phyloP scores from a whole-genome alignment of 2,797 vertebrate genomes.

The Scleropages formosus region DNA sequence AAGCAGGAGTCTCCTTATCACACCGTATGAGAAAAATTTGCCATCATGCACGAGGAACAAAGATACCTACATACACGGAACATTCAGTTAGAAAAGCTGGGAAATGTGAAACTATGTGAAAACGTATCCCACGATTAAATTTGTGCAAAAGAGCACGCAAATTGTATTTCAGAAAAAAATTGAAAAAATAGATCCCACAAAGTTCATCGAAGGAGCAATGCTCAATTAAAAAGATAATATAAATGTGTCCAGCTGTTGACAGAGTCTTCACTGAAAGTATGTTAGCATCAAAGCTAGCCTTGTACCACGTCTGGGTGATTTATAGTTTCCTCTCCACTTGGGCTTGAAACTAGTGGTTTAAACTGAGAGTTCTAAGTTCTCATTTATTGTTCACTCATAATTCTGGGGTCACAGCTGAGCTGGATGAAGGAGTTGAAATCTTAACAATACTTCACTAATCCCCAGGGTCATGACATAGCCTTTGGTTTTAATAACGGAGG shows the following conservation, averaged over 20 bases:
- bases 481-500: background rate
- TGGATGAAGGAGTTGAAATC: background rate
- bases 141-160: background rate
- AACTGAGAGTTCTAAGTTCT: background rate
- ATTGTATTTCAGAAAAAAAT: background rate
- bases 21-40: conserved; percentile 10
- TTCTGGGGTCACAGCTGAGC: background rate
- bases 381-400: background rate
- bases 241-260: background rate
- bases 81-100: background rate
- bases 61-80: too few species aligned
- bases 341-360: background rate
- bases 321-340: background rate
- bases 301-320: background rate
- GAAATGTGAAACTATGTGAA: conserved; percentile 10
- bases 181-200: conserved; percentile 7
- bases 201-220: background rate
- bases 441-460: background rate
- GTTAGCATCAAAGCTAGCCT: conserved; percentile 5
- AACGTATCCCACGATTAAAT: conserved; percentile 3
- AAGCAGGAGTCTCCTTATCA: conserved; percentile 31
- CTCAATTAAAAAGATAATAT: background rate
- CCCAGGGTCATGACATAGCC: background rate
- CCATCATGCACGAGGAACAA: conserved; percentile 10
- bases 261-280: background rate